Evolutionary conservation across 2,113 vertebrate species (phyloP), one percentile per base, ranked within the genome.

Genomic region (Cololabis saira): DNA sequence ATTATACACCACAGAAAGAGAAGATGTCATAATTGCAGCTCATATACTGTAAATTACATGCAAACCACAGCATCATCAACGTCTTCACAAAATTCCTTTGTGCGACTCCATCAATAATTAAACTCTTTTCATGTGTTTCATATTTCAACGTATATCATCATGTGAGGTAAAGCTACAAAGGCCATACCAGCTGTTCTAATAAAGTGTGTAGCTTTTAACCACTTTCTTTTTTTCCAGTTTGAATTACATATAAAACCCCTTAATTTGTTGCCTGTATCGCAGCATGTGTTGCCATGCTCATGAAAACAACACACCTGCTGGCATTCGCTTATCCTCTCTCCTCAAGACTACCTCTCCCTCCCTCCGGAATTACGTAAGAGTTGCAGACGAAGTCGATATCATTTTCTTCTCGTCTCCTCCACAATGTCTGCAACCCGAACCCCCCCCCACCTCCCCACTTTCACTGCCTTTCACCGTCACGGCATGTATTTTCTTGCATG

Each of bases 401-500:
- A 56, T 69, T 60, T 78, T 24, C 68, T 74, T 57, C 62, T 75
- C 51, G 7, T 69, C 60, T 60, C 42, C 53, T 89, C 61, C 59
- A 72, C 65, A 33, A 42, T 61, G 71, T 65, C 67, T 51, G 90
- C 76, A 85, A 91, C 83, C 79, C 17, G 70, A 92, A 83, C 75
- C 91, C 61, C 19, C 43, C 72, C 37, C 57, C 71, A n/a, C n/a
- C n/a, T n/a, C 21, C 75, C 67, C 80, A 92, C 92, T 92, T 93
- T 93, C 91, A 91, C 92, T 93, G 57, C 78, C 74, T 92, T 89
- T 90, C 81, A 76, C 87, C 73, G 42, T 81, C 83, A 81, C 76
- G 64, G 33, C 66, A 43, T 61, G 87, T 90, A 92, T 93, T 92
- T 70, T 76, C 87, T 93, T 92, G 85, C 92, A 89, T 71, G 78